phyloP scores from a whole-genome alignment of 1,140 invertebrate genomes.

The Hestina assimilis region DNA sequence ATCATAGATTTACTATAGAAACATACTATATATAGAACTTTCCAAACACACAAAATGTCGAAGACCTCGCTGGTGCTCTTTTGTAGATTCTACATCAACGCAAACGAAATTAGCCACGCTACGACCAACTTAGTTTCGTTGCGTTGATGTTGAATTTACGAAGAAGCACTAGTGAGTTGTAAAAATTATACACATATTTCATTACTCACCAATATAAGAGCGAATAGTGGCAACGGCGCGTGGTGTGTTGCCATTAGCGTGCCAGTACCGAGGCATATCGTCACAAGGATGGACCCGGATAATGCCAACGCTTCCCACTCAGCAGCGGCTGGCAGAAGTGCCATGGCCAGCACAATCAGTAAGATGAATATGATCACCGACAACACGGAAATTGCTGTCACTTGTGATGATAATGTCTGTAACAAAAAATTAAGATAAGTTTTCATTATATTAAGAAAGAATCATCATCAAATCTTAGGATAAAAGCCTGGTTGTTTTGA shows the following conservation, averaged over 20 bases:
- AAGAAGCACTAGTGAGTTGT: no score
- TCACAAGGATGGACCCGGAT: constrained; percentile 75
- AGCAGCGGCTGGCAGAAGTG: constrained; percentile 75
- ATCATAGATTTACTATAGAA: no score
- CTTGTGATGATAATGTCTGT: constrained; percentile 73
- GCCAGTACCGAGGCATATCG: constrained; percentile 67
- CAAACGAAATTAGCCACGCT: no score
- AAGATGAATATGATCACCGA: constrained; percentile 75
- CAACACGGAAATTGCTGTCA: constrained; percentile 66
- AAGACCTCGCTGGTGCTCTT: no score
- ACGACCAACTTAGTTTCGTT: no score
- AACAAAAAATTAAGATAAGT: constrained; percentile 49
- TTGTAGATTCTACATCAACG: no score
- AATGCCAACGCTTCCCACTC: constrained; percentile 78
- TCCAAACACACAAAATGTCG: no score
- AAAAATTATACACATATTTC: no score
- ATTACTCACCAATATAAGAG: constrained; percentile 79
- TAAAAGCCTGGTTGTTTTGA: no score
- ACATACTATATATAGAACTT: no score
- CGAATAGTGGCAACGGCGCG: constrained; percentile 82
- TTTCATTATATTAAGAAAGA: not conserved
- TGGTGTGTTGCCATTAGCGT: constrained; percentile 78
- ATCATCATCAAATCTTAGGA: no score
- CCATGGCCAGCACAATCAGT: constrained; percentile 69
- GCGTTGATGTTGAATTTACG: no score